Percentiles rank a stretch among this genome's conserved stretches.
Evolutionary conservation across 1,140 invertebrate species (phyloP).

Genomic region (Tetragnatha versicolor): DNA sequence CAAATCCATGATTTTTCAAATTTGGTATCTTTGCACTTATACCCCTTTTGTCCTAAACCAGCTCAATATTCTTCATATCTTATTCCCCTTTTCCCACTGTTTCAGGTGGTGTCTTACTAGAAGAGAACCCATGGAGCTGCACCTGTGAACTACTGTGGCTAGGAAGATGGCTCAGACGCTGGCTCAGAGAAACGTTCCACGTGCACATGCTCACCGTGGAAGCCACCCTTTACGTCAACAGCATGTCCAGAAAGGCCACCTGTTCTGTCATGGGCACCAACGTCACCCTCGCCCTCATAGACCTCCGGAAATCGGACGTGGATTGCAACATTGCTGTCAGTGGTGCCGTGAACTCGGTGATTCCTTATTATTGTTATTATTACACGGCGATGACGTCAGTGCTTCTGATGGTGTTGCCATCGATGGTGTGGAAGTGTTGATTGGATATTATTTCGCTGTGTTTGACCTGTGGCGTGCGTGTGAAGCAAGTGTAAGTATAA

Average conservation of each 20-base stretch:
- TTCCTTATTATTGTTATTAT: neutral
- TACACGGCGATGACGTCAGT: neutral
- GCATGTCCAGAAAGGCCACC: slow-evolving; percentile 68
- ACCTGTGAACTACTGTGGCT: slow-evolving; percentile 89
- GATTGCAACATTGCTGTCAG: neutral
- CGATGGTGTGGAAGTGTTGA: neutral
- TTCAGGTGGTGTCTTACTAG: slow-evolving; percentile 80
- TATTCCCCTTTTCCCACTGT: slow-evolving; percentile 35
- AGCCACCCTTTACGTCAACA: slow-evolving; percentile 66
- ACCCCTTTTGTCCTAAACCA: neutral
- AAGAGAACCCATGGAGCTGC: slow-evolving; percentile 83
- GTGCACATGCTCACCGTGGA: slow-evolving; percentile 72
- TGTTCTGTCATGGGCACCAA: slow-evolving; percentile 65
- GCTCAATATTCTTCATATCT: neutral
- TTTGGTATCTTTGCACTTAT: neutral
- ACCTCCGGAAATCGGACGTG: neutral
- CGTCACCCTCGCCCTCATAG: neutral
- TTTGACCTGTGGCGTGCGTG: too few species aligned
- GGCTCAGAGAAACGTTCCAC: slow-evolving; percentile 78
- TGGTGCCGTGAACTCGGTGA: neutral
- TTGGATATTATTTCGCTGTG: neutral
- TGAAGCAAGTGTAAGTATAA: neutral
- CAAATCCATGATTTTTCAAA: neutral
- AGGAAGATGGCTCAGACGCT: slow-evolving; percentile 83
- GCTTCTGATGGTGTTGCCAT: neutral